Evolutionary conservation across 2,113 vertebrate species (phyloP).

Genomic region (Alethe castanea): DNA sequence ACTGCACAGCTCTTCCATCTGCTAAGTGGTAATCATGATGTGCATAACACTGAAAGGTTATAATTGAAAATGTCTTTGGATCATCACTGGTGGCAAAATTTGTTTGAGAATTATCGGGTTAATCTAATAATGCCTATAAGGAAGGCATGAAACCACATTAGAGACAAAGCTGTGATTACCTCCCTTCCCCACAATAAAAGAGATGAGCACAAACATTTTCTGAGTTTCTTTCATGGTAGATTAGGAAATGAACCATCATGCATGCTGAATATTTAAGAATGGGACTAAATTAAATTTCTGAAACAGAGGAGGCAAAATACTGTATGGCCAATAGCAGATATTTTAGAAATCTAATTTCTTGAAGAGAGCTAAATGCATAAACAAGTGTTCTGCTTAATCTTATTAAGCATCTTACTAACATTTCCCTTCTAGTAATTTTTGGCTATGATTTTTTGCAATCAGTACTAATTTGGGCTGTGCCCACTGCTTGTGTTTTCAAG

Average conservation of each 20-base stretch:
- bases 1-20: neutral
- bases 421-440: neutral
- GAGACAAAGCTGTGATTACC: constrained; percentile 14
- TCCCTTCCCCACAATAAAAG: neutral
- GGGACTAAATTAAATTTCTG: constrained; percentile 2
- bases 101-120: neutral
- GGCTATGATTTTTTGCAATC: neutral
- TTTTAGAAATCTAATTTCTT: neutral
- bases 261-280: neutral
- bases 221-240: constrained; percentile 15
- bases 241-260: constrained; percentile 8
- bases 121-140: constrained; percentile 21
- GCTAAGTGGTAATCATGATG: neutral
- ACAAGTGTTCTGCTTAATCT: neutral
- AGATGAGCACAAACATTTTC: neutral
- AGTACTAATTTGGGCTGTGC: neutral
- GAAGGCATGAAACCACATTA: constrained; percentile 28
- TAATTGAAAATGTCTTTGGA: constrained; percentile 32
- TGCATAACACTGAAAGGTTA: neutral
- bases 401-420: neutral
- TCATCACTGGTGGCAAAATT: constrained; percentile 26
- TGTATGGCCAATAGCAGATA: neutral
- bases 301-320: neutral
- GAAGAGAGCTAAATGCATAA: neutral
- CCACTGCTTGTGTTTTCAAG: neutral